Base-by-base conservation (phyloP, 2,888 invertebrate genomes). In the Eristalis tenax region DNA sequence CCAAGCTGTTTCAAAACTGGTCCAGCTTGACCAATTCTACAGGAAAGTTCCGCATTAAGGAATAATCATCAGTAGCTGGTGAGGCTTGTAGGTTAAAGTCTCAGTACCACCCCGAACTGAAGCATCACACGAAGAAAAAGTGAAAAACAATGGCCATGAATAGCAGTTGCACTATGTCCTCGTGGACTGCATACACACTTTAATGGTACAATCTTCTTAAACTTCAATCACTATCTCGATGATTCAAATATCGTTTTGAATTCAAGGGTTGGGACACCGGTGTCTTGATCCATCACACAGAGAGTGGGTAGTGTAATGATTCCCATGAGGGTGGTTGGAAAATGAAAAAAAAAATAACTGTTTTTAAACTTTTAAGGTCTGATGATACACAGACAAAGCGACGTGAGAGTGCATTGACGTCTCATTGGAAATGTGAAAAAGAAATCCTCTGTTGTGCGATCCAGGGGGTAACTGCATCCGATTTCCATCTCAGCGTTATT, bases 351-450 rank as follows among this genome's bases (percentile, higher is more conserved):
- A 50, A 50, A 6, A 18, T 50, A 18, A 26, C 15, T 13, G 15
- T 43, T 66, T 68, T 13, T 32, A 40, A 76, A 68, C 50, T 76
- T 76, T 61, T 69, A 77, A 26, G 63, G 26, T 69, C 63, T 56
- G 43, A 32, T 35, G 50, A 69, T 35, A 77, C 61, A 22, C 38
- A 43, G 61, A 76, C 69, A 70, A 50, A 50, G 18, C 32, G 50
- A 18, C 8, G 50, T 0, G 6, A 18, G n/a, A 35, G 69, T 22
- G 69, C 69, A 70, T 38, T 77, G 77, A 77, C 63, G 35, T 69
- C 43, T 61, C 18, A 26, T n/a, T 18, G 77, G 50, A 23, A n/a
- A 50, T 69, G 35, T 61, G 68, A 61, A 56, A 32, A 61, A 69
- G 26, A 35, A 18, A 61, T 50, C 35, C 40, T 70, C 56, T 35